phyloP scores from a whole-genome alignment of 2,888 invertebrate genomes.

The Stegophylla sp. region DNA sequence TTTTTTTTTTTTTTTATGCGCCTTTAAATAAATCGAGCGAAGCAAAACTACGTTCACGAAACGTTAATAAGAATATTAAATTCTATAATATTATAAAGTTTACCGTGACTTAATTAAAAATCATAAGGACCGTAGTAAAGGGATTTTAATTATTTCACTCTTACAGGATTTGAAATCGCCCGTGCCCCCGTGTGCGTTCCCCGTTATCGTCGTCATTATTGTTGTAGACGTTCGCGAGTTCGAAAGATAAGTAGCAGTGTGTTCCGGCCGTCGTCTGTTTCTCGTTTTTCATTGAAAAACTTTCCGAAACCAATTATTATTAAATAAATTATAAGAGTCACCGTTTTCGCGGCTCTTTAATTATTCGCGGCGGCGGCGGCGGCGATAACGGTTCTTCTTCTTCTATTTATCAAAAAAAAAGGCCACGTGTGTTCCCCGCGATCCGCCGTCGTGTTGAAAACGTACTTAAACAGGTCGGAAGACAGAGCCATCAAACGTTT shows the following conservation, averaged over 20 bases:
- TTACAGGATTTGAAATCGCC: constrained; percentile 5
- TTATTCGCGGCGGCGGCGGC: neutral
- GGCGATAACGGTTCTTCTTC: too few species aligned
- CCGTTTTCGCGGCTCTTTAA: neutral
- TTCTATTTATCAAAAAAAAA: constrained; percentile 1
- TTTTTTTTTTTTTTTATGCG: too few species aligned
- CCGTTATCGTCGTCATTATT: neutral
- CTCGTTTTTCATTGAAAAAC: constrained; percentile 37
- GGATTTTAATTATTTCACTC: neutral
- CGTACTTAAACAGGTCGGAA: too few species aligned
- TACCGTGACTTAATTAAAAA: constrained; percentile 9
- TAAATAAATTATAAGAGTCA: too few species aligned
- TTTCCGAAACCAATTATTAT: constrained; percentile 38
- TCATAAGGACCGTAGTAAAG: neutral
- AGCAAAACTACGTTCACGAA: too few species aligned
- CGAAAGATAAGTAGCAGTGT: constrained; percentile 3
- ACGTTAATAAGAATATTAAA: constrained; percentile 9
- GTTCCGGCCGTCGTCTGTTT: neutral
- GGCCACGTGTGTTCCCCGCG: neutral
- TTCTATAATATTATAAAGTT: neutral
- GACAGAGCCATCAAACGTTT: too few species aligned
- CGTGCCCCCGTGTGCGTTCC: too few species aligned
- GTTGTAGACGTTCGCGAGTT: neutral
- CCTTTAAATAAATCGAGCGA: too few species aligned
- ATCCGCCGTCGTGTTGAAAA: neutral